Evolutionary conservation across 37 sponge, comb jelly and placozoan genomes (phyloP), one percentile per base, ranked within the genome.

Genomic region (Aphrocallistes beatrix): DNA sequence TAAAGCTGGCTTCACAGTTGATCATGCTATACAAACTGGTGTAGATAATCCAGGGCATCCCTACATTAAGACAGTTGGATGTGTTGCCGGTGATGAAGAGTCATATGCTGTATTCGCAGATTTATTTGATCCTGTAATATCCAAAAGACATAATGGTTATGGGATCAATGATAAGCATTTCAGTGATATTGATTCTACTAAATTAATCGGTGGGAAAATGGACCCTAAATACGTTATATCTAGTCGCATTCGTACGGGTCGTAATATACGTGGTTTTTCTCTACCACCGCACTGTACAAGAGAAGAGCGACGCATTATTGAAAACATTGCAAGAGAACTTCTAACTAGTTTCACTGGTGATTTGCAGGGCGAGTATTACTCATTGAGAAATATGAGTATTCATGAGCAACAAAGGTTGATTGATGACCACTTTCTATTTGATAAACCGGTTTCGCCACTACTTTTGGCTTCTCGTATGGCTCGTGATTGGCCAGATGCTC

Each of bases 401-500:
- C 83, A 51, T 19, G 84, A 83, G 32, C 89, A 87, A 42, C 87
- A 93, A 85, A 87, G 90, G 84, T 82, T 93, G 0, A 86, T 89
- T 50, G 88, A 83, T 32, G 91, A 93, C 38, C 88, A 89, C 90
- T 91, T 94, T 82, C 90, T 94, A 16, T 93, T 96, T 86, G 85
- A 93, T 50, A 90, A 92, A 45, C 84, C 81, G 0, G 89, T 85
- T 1, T 82, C 83, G 39, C 86, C 90, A 51, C 86, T 86, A 85
- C 86, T 91, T 1, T 38, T 47, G 23, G 85, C 91, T 45, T 86
- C 91, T 83, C 87, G 94, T 30, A 85, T 90, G 88, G 86, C 86
- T 23, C 23, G 89, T 45, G 91, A 94, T 13, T 91, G 95, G 95
- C 95, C 95, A 1, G 88, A 88, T 51, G 95, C 84, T 40, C 93